These are phyloP conservation scores for Sebastolobus altivelis DNA, from an alignment of 2,797 vertebrate genomes.

Conservation along the genomic window DNA sequence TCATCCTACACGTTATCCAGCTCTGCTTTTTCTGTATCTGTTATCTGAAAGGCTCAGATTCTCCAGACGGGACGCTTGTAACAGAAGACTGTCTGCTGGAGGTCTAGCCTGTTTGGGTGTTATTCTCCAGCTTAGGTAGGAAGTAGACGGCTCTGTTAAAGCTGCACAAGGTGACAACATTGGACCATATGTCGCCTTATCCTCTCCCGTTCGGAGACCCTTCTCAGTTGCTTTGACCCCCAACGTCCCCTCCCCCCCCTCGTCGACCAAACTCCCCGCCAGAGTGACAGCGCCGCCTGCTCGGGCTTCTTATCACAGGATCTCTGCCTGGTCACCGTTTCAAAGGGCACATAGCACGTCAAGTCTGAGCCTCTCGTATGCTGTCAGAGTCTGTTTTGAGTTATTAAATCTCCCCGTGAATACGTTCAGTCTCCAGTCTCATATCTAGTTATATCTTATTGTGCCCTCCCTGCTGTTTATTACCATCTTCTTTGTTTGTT, in stretches of 20 bases:
- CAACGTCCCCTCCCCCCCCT: conserved; percentile 19
- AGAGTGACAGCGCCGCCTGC: conserved; percentile 81
- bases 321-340: conserved; percentile 59
- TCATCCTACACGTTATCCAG: conserved; percentile 49
- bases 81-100: conserved; percentile 29
- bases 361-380: not conserved
- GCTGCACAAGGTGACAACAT: conserved; percentile 40
- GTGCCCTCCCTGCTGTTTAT: conserved; percentile 4
- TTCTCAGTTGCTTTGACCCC: conserved; percentile 54
- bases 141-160: conserved; percentile 27
- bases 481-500: conserved; percentile 35
- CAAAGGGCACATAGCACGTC: conserved; percentile 40
- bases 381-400: not conserved
- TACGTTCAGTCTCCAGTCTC: not conserved
- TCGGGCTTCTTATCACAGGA: conserved; percentile 57
- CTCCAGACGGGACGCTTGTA: conserved; percentile 43
- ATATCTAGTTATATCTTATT: not conserved
- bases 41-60: conserved; percentile 56
- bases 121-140: conserved; percentile 31
- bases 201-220: conserved; percentile 52
- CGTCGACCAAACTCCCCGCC: conserved; percentile 4
- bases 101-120: conserved; percentile 41
- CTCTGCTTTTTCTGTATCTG: conserved; percentile 43
- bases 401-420: conserved; percentile 26
- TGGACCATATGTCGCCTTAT: conserved; percentile 74